These are phyloP conservation scores for Bradysia coprophila DNA, from an alignment of 1,140 invertebrate species.

Conservation along the genomic window DNA sequence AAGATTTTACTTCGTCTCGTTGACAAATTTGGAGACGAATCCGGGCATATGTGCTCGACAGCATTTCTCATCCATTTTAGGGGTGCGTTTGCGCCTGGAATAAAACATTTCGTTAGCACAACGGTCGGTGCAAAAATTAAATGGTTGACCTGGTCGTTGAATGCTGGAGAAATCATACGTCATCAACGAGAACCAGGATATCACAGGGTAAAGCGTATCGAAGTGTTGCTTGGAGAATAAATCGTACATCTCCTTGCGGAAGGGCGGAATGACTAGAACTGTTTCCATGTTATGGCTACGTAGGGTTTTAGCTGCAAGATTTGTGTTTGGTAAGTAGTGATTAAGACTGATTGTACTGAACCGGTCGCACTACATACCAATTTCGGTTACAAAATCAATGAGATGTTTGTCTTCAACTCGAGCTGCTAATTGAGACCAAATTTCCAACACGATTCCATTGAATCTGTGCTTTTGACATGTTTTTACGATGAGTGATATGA, in stretches of 20 bases:
- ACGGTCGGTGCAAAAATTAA: constrained; percentile 1
- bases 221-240: constrained; percentile 63
- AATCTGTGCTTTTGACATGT: constrained; percentile 47
- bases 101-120: neutral
- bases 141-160: constrained; percentile 45
- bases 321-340: too few species aligned
- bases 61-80: constrained; percentile 64
- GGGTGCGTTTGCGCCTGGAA: constrained; percentile 65
- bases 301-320: constrained; percentile 14
- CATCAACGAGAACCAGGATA: constrained; percentile 82
- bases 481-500: constrained; percentile 38
- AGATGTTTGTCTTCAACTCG: constrained; percentile 41
- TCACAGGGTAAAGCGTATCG: constrained; percentile 49
- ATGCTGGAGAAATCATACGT: constrained; percentile 85
- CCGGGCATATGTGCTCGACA: constrained; percentile 49
- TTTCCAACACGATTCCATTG: constrained; percentile 74
- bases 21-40: constrained; percentile 28
- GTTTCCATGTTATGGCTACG: constrained; percentile 30
- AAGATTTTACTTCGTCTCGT: constrained; percentile 57
- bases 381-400: constrained; percentile 11
- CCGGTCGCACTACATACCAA: too few species aligned
- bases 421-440: constrained; percentile 65
- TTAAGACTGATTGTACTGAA: too few species aligned
- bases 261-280: constrained; percentile 74
- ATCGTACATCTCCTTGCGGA: constrained; percentile 39